phyloP scores from a whole-genome alignment of 2,888 invertebrate genomes.

The Lepidonotus clava region DNA sequence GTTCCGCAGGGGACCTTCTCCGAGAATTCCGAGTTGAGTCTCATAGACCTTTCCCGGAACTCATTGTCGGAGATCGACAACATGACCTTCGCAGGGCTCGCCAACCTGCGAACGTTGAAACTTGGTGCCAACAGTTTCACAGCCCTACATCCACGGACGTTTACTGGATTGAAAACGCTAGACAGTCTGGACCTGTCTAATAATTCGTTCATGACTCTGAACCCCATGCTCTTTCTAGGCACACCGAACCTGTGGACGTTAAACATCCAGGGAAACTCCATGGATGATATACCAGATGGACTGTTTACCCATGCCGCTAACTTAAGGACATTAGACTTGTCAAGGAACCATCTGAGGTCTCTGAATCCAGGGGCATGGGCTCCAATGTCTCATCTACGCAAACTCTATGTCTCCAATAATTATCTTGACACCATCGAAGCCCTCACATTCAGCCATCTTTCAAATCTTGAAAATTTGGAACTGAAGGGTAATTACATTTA shows the following conservation, averaged over 20 bases:
- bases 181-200: conserved; percentile 26
- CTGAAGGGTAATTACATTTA: background rate
- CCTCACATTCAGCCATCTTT: background rate
- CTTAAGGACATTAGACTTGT: conserved; percentile 4
- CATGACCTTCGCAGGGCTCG: background rate
- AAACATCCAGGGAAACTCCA: conserved; percentile 19
- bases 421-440: background rate
- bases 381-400: conserved; percentile 27
- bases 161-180: background rate
- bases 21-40: background rate
- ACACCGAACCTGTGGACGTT: conserved; percentile 33
- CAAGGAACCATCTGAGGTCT: background rate
- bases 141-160: background rate
- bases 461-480: conserved; percentile 24
- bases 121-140: background rate
- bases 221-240: background rate
- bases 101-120: background rate
- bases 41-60: background rate
- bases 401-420: background rate
- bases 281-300: conserved; percentile 12
- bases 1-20: background rate
- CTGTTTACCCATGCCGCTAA: conserved; percentile 1
- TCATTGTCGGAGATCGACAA: background rate
- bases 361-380: conserved; percentile 24
- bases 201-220: conserved; percentile 10